phyloP scores from a whole-genome alignment of 2,888 invertebrate species.

The Stegophylla sp. region DNA sequence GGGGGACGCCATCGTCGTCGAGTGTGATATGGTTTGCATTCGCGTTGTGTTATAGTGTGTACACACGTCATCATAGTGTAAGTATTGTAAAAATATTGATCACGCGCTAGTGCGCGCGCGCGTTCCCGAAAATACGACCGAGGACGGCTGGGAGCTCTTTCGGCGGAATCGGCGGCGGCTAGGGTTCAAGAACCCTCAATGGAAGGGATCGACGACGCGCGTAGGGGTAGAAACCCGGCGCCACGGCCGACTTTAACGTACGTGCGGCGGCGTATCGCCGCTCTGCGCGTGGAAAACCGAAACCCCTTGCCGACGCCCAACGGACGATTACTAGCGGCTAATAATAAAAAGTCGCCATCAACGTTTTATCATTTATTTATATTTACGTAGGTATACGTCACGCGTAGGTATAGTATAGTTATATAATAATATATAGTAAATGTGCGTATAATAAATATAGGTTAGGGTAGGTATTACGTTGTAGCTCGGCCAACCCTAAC shows the following conservation, averaged over 20 bases:
- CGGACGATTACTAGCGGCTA: not conserved
- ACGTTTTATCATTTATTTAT: not conserved
- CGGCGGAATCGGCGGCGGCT: not conserved
- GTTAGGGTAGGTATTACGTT: no score
- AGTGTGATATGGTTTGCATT: not conserved
- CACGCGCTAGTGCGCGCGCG: slow-evolving; percentile 20
- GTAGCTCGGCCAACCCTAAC: no score
- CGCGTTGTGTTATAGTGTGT: not conserved
- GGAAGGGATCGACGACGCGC: slow-evolving; percentile 30
- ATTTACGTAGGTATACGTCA: not conserved
- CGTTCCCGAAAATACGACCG: slow-evolving; percentile 19
- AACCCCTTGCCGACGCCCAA: not conserved
- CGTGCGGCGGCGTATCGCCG: not conserved
- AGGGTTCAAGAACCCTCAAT: slow-evolving; percentile 54
- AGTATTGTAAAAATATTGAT: slow-evolving; percentile 56
- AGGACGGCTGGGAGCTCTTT: not conserved
- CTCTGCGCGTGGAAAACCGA: not conserved
- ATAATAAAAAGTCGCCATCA: not conserved
- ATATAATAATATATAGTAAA: no score
- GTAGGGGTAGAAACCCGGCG: slow-evolving; percentile 55
- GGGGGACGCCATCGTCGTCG: not conserved
- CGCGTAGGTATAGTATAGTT: not conserved
- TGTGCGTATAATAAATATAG: no score
- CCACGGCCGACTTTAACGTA: slow-evolving; percentile 43
- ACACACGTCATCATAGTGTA: not conserved